Percentiles rank a stretch among this genome's conserved stretches.
These are phyloP conservation scores for Candoia aspera DNA, from an alignment of 2,113 vertebrate genomes.

Conservation along the genomic window DNA sequence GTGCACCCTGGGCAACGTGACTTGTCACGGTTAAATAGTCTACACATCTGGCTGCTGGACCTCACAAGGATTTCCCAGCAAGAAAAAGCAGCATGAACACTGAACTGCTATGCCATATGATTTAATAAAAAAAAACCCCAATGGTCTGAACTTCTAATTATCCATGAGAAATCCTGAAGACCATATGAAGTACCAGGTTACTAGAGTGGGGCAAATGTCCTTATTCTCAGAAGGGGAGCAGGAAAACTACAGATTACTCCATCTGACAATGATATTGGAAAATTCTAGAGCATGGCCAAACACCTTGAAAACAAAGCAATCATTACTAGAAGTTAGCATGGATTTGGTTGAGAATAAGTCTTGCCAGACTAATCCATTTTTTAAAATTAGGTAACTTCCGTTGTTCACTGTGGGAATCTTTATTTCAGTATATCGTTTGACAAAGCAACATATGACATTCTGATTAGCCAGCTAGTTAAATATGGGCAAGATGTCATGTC, in stretches of 20 bases:
- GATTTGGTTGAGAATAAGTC: background rate
- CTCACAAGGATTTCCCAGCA: too few relatives aligned
- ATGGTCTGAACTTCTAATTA: background rate
- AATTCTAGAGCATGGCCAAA: background rate
- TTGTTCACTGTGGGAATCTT: background rate
- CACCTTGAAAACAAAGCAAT: background rate
- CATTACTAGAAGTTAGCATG: background rate
- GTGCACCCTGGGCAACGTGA: too few relatives aligned
- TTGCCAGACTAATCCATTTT: background rate
- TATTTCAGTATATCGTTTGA: background rate
- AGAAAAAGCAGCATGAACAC: too few relatives aligned
- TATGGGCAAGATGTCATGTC: background rate
- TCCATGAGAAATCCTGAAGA: background rate
- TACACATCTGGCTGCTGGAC: too few relatives aligned
- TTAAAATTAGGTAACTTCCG: background rate
- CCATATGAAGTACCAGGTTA: background rate
- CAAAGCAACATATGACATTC: background rate
- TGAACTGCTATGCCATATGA: too few relatives aligned
- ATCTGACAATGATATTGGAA: background rate
- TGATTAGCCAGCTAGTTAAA: background rate
- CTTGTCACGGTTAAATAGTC: too few relatives aligned
- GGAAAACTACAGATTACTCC: background rate
- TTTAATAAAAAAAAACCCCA: too few relatives aligned
- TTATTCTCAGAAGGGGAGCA: background rate
- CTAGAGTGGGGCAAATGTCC: background rate